Percentiles rank a stretch among this genome's conserved stretches.
These are phyloP conservation scores for Brachyrhaphis roseni DNA, from an alignment of 2,797 vertebrate species.

Conservation along the genomic window DNA sequence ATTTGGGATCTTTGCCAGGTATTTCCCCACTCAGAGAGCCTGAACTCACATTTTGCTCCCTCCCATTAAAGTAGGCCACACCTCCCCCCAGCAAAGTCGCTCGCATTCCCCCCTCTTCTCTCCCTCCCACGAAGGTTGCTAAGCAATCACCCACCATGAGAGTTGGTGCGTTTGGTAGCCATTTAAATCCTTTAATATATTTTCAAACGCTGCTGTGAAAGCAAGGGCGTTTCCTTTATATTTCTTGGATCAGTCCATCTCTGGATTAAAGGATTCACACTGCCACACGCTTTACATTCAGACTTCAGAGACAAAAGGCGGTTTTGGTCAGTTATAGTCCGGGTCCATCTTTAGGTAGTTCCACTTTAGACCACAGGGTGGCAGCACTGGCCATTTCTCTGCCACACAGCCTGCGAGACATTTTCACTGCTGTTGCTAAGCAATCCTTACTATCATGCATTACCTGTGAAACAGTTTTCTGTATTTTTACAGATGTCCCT, in stretches of 20 bases:
- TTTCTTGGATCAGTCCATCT: constrained; percentile 1
- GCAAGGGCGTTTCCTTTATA: constrained; percentile 24
- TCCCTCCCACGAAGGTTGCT: constrained; percentile 70
- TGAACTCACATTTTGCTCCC: constrained; percentile 60
- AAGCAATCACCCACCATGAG: constrained; percentile 73
- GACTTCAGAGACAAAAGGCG: not conserved
- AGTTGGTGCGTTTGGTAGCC: constrained; percentile 62
- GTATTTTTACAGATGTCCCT: constrained; percentile 70
- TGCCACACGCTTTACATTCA: constrained; percentile 8
- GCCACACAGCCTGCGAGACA: constrained; percentile 54
- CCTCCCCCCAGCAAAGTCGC: constrained; percentile 8
- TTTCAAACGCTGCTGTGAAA: constrained; percentile 59
- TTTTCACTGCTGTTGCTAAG: constrained; percentile 78
- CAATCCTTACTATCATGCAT: constrained; percentile 71
- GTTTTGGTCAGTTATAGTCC: constrained; percentile 18
- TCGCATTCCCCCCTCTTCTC: constrained; percentile 45
- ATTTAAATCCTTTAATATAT: constrained; percentile 66
- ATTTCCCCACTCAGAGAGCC: constrained; percentile 78
- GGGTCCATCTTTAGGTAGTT: constrained; percentile 6
- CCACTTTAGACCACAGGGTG: constrained; percentile 67
- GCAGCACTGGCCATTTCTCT: constrained; percentile 65
- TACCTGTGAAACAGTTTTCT: constrained; percentile 71
- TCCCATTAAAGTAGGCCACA: constrained; percentile 46
- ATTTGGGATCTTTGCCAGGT: constrained; percentile 79
- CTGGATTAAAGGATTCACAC: constrained; percentile 9